Evolutionary conservation across 2,888 invertebrate species (phyloP), one percentile per base, ranked within the genome.

Genomic region (Trypoxylon attenuatum): DNA sequence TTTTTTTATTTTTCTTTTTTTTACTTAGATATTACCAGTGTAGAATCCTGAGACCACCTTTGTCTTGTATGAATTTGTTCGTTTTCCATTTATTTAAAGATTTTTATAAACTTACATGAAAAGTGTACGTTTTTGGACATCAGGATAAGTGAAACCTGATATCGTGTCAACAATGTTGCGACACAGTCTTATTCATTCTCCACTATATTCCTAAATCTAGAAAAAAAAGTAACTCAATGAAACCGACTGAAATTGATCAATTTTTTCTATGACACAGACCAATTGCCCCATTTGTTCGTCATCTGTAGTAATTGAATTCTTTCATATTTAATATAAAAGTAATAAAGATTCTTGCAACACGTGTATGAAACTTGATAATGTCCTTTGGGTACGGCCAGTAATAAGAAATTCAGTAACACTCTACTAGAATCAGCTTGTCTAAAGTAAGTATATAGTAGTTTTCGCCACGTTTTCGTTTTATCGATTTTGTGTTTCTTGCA

Each of bases 31-130:
- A n/a, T n/a, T n/a, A 74, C 63, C 66, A 69, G 64, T 58, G 59
- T 71, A 67, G 38, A 66, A 65, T 75, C 60, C 71, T 64, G 65
- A 73, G 73, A 66, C 57, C 58, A 52, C 66, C 61, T 19, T 60
- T 46, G 29, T 38, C 18, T 59, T 67, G 57, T 65, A 62, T 47
- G 61, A 62, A 74, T 47, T 56, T 47, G 56, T 42, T 46, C 33
- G 13, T 23, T 58, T 61, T 50, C 42, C 39, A 50, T 51, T 46
- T 38, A 63, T 23, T 63, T 67, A 51, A 45, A 42, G 62, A 51
- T 68, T 64, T 53, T 59, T 68, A 47, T 65, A 73, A 70, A 72
- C 67, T 54, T 76, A 72, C 63, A 56, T 63, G 53, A 64, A 62
- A 69, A 69, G 46, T 73, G 63, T 72, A 64, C 62, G 64, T 50